A percentile compares a stretch with the other conserved stretches of the same genome.
These are phyloP conservation scores for Australoheros scitulus DNA, from an alignment of 2,113 vertebrate species.

Conservation along the genomic window DNA sequence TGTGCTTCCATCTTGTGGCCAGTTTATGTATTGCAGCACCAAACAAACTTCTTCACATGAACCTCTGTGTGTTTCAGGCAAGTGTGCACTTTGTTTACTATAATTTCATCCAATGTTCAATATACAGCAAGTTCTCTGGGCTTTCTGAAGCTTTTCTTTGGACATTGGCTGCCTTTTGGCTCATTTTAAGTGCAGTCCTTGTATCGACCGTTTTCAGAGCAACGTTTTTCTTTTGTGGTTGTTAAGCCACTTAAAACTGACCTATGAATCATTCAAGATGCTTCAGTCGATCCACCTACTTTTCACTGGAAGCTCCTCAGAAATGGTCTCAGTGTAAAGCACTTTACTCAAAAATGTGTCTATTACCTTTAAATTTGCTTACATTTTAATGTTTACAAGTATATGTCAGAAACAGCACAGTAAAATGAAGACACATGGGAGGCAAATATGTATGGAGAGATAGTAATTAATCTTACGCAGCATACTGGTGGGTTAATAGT, in stretches of 20 bases:
- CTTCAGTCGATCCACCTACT: too few species aligned
- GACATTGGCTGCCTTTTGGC: not conserved
- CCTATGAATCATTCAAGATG: not conserved
- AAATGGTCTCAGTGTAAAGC: too few species aligned
- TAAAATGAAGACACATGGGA: not conserved
- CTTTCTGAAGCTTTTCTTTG: not conserved
- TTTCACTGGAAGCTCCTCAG: too few species aligned
- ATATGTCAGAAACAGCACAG: not conserved
- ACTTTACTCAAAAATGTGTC: too few species aligned
- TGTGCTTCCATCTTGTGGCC: constrained; percentile 39
- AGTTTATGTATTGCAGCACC: not conserved
- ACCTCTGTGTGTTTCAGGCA: not conserved
- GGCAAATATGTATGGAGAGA: not conserved
- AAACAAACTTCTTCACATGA: not conserved
- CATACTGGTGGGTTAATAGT: not conserved
- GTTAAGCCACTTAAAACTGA: not conserved
- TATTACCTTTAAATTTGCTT: not conserved
- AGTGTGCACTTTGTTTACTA: not conserved
- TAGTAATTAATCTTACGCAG: too few species aligned
- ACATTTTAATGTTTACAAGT: not conserved
- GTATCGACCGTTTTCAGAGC: not conserved
- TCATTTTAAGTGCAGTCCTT: too few species aligned
- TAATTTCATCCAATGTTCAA: not conserved
- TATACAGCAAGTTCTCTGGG: not conserved
- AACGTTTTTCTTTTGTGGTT: too few species aligned